Base-by-base conservation (phyloP, 2,113 vertebrate genomes). In the Ondatra zibethicus region DNA sequence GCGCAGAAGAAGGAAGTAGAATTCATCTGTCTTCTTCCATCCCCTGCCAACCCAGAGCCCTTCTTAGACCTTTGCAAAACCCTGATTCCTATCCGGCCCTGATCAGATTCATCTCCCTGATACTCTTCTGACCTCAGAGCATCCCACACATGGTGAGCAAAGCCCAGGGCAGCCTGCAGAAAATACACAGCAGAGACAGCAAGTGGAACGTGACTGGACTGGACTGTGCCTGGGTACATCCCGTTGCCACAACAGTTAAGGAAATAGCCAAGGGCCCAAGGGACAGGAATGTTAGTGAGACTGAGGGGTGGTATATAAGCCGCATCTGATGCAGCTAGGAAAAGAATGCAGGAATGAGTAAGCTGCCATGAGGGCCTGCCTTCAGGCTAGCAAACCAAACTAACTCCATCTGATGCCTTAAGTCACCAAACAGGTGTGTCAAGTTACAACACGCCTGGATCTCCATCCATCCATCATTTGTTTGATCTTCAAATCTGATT, bases 291-390 rank as follows among this genome's bases (percentile, higher is more conserved):
- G 84, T 63, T 5, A n/a, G 12, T 72, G 47, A 95, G 65, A 47
- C 92, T 61, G 17, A 12, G 27, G 93, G 77, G 27, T 27, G 10
- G 39, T 70, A 10, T 33, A 12, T 68, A n/a, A 58, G 42, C 82
- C 87, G 36, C 39, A 16, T 29, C 75, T 92, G 63, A 80, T 58
- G 12, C 75, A 90, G 36, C 45, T 50, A 31, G 52, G 76, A 84
- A 81, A 93, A 84, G 58, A 94, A 92, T 84, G 58, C 21, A 68
- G 80, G 73, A 61, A 81, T 88, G 42, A 55, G 70, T 87, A 68
- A 96, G 55, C 50, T 12, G 29, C 65, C 36, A 14, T 42, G 81
- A 0, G 23, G 36, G 13, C 39, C 50, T 55, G 11, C 39, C 58
- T 55, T 21, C 75, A 66, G 90, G 72, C 68, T 47, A 65, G 75